Evolutionary conservation across 2,888 invertebrate genomes (phyloP).

Genomic region (Rhagium mordax): DNA sequence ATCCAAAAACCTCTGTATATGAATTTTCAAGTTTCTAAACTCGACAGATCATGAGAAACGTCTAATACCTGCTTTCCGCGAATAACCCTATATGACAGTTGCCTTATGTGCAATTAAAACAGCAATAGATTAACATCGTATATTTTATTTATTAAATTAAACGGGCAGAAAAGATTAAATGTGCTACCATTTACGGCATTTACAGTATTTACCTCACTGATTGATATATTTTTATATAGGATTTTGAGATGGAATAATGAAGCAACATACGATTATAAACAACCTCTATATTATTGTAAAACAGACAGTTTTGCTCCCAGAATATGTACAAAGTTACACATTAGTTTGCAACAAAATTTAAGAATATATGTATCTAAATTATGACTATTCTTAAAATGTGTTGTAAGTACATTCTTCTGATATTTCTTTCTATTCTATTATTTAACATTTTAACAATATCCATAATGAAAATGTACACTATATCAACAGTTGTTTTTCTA

Average conservation of each 20-base stretch:
- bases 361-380: slow-evolving; percentile 36
- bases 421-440: slow-evolving; percentile 24
- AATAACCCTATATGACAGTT: too few relatives aligned
- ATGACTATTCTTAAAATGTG: slow-evolving; percentile 40
- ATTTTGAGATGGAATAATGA: not conserved
- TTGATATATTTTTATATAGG: too few relatives aligned
- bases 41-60: too few relatives aligned
- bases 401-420: slow-evolving; percentile 48
- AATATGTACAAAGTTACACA: slow-evolving; percentile 63
- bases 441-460: slow-evolving; percentile 41
- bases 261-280: slow-evolving; percentile 51
- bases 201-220: too few relatives aligned
- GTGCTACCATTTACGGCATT: too few relatives aligned
- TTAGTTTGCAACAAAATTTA: slow-evolving; percentile 52
- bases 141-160: too few relatives aligned
- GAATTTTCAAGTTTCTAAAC: too few relatives aligned
- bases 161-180: too few relatives aligned
- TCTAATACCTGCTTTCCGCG: too few relatives aligned
- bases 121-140: too few relatives aligned
- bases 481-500: slow-evolving; percentile 44
- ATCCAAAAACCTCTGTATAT: too few relatives aligned
- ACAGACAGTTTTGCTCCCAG: slow-evolving; percentile 69
- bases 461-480: slow-evolving; percentile 41
- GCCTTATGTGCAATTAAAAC: too few relatives aligned
- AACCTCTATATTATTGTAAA: slow-evolving; percentile 68